Conservation (phyloP, 2,888 invertebrate species). For the Mythimna lalbum region DNA sequence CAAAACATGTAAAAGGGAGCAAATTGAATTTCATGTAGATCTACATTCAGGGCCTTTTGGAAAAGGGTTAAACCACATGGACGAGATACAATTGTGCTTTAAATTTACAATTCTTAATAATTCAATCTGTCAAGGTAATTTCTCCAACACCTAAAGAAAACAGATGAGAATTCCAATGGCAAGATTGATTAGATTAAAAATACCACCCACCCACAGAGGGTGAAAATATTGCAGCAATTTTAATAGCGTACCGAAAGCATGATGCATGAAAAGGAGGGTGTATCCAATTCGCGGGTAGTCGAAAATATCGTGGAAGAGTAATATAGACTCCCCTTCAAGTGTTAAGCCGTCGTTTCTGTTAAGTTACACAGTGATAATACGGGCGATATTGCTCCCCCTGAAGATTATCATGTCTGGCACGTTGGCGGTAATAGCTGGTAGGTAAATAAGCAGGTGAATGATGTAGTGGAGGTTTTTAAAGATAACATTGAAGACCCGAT, state of each 20-base stretch:
- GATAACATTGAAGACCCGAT: conserved; percentile 37
- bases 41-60: conserved; percentile 17
- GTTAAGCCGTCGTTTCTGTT: conserved; percentile 76
- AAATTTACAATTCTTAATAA: neutral
- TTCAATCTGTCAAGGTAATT: neutral
- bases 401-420: conserved; percentile 79
- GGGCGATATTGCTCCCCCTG: conserved; percentile 76
- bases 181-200: conserved; percentile 40
- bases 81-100: conserved; percentile 28
- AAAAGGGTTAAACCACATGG: conserved; percentile 27
- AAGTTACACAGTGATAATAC: conserved; percentile 76
- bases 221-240: conserved; percentile 33
- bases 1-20: neutral
- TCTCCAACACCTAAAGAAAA: neutral
- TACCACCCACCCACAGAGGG: conserved; percentile 4
- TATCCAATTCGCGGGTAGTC: conserved; percentile 27
- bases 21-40: conserved; percentile 41
- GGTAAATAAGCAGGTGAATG: conserved; percentile 51
- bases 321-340: conserved; percentile 72
- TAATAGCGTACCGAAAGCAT: conserved; percentile 20
- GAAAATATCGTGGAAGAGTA: conserved; percentile 70
- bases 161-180: neutral
- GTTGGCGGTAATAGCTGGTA: conserved; percentile 55
- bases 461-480: conserved; percentile 25
- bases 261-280: conserved; percentile 25